These are phyloP conservation scores for Leptatherina wallacei DNA, from an alignment of 2,797 vertebrate genomes.

Conservation along the genomic window DNA sequence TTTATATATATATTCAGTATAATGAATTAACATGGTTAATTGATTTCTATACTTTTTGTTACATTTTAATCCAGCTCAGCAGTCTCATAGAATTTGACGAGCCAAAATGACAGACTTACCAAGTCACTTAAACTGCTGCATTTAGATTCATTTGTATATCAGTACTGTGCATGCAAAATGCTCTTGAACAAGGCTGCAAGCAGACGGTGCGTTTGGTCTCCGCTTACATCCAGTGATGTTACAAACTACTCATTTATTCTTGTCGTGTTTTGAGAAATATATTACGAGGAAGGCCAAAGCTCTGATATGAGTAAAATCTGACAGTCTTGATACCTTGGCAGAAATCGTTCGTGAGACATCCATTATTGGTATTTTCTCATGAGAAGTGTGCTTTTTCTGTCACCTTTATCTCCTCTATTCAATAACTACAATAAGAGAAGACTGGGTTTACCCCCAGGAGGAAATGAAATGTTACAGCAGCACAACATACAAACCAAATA, in stretches of 20 bases:
- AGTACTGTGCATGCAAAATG: conserved; percentile 27
- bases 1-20: conserved; percentile 3
- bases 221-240: neutral
- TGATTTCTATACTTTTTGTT: neutral
- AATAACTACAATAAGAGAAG: conserved; percentile 11
- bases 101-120: neutral
- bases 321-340: conserved; percentile 5
- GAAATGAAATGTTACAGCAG: conserved; percentile 14
- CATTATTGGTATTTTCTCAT: neutral
- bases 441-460: conserved; percentile 10
- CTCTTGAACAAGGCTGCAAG: neutral
- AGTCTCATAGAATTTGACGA: neutral
- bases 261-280: conserved; percentile 27
- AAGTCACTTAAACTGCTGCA: conserved; percentile 5
- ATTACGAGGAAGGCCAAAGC: conserved; percentile 20
- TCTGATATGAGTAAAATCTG: conserved; percentile 18
- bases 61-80: neutral
- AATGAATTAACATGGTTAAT: conserved; percentile 1
- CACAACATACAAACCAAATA: conserved; percentile 17
- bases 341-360: conserved; percentile 12
- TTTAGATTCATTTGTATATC: conserved; percentile 22
- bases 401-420: neutral
- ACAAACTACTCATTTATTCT: neutral
- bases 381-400: too few relatives aligned
- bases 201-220: neutral